Conservation (phyloP, 1,140 invertebrate genomes). For the Globodera ellingtonae region DNA sequence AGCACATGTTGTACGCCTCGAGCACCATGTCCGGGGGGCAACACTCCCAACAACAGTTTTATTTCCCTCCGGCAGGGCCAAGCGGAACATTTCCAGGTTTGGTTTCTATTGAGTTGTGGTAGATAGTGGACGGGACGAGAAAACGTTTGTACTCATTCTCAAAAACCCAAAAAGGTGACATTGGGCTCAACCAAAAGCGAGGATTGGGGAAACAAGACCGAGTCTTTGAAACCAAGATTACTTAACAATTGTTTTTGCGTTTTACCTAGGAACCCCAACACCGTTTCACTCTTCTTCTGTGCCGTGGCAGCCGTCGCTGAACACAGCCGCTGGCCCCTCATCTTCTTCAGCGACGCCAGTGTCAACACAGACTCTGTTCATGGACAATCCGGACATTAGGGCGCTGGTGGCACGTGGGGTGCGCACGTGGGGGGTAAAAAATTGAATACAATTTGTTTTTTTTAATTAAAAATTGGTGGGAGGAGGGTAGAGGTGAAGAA, state of each 20-base stretch:
- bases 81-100: not conserved
- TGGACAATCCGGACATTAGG: constrained; percentile 19
- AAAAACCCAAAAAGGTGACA: not conserved
- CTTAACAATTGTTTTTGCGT: not conserved
- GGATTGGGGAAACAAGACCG: too few relatives aligned
- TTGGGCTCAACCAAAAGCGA: not conserved
- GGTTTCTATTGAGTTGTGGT: too few relatives aligned
- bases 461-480: not conserved
- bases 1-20: not conserved
- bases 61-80: not conserved
- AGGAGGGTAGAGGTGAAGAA: too few relatives aligned
- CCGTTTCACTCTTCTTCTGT: constrained; percentile 1
- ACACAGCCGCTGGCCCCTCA: not conserved
- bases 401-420: constrained; percentile 6
- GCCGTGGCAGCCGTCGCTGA: not conserved
- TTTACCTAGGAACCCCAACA: not conserved
- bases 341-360: not conserved
- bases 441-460: not conserved
- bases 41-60: not conserved
- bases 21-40: not conserved
- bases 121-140: too few relatives aligned
- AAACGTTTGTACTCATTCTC: not conserved
- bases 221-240: too few relatives aligned
- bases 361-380: not conserved
- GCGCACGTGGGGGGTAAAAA: constrained; percentile 10